Percentiles rank a stretch among this genome's conserved stretches.
Conservation (phyloP, 2,113 vertebrate genomes). For the Castor canadensis region DNA sequence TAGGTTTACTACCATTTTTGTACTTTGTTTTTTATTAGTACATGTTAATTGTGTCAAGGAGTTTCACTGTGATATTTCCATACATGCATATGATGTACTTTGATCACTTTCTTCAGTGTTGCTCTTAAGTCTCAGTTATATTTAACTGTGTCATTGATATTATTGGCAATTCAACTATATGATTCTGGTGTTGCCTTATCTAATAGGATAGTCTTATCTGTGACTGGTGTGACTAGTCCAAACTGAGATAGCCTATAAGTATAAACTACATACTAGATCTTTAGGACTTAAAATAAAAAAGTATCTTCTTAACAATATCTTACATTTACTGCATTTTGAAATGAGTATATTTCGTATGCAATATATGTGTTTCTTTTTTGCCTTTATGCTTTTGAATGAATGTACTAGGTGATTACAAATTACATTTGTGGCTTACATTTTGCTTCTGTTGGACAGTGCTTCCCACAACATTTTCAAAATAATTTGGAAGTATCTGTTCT, state of each 20-base stretch:
- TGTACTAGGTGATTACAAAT: background rate
- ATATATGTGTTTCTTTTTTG: background rate
- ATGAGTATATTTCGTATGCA: background rate
- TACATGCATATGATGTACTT: no score
- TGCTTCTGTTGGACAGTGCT: background rate
- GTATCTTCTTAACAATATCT: background rate
- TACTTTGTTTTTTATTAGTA: no score
- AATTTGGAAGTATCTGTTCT: constrained; percentile 21
- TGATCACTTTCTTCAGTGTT: no score
- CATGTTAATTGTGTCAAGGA: no score
- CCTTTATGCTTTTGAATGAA: background rate
- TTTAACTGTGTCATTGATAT: background rate
- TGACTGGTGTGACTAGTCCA: background rate
- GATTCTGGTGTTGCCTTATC: background rate
- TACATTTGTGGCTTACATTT: background rate
- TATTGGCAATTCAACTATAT: background rate
- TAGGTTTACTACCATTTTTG: background rate
- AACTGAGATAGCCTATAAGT: background rate
- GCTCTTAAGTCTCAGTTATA: background rate
- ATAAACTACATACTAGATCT: background rate
- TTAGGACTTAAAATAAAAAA: background rate
- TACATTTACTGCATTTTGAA: background rate
- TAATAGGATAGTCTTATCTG: background rate
- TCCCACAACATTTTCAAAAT: constrained; percentile 7
- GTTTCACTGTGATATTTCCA: no score